Conservation (phyloP, 2,113 vertebrate species). For the Butastur rufipennis region DNA sequence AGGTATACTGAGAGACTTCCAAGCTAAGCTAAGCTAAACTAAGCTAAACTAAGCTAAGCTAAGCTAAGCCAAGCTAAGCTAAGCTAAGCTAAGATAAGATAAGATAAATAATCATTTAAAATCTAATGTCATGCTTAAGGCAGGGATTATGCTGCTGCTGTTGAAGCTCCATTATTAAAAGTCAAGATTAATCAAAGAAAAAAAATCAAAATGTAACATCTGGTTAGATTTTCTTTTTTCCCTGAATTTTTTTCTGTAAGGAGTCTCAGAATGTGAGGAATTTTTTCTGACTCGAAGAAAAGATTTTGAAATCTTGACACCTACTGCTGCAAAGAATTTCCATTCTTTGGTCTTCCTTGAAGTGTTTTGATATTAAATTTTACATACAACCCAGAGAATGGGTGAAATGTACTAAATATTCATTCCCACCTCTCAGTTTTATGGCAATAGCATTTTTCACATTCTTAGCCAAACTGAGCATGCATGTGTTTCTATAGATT, state of each 20-base stretch:
- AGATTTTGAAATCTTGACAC: background rate
- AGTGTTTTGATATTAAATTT: slow-evolving; percentile 2
- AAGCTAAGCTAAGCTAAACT: background rate
- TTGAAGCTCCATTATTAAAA: background rate
- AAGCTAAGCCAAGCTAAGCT: background rate
- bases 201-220: background rate
- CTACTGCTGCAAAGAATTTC: background rate
- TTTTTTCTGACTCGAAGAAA: background rate
- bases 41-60: background rate
- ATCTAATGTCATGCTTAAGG: background rate
- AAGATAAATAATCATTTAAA: slow-evolving; percentile 10
- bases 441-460: background rate
- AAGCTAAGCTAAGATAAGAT: background rate
- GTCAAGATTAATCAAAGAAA: background rate
- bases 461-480: background rate
- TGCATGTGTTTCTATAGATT: background rate
- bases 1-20: background rate
- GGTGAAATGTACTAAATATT: background rate
- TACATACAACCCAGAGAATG: background rate
- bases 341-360: background rate
- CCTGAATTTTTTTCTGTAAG: background rate
- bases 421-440: background rate
- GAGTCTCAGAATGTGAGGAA: background rate
- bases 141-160: background rate
- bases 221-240: background rate